phyloP scores from a whole-genome alignment of 2,888 invertebrate genomes.

The Cantharis lateralis region DNA sequence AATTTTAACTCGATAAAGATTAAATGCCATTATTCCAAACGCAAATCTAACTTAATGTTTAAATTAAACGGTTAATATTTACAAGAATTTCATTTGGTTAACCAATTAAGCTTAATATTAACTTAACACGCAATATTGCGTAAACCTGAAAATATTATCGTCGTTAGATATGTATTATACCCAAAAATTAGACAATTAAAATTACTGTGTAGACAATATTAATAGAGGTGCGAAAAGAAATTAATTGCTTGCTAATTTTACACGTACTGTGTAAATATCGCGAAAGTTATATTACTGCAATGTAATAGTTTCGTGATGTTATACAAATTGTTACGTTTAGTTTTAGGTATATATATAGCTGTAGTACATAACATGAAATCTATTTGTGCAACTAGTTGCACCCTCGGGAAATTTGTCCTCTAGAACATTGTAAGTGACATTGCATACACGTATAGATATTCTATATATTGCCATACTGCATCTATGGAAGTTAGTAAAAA shows the following conservation, averaged over 20 bases:
- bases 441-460: neutral
- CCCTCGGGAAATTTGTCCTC: neutral
- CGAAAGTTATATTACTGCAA: neutral
- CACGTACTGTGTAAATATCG: neutral
- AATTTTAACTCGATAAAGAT: neutral
- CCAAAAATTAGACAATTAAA: neutral
- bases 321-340: neutral
- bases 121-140: neutral
- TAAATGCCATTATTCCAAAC: neutral
- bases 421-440: neutral
- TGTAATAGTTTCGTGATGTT: neutral
- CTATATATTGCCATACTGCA: neutral
- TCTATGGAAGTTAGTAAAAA: neutral
- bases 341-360: neutral
- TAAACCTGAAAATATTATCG: neutral
- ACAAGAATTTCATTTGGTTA: neutral
- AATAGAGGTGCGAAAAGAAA: neutral
- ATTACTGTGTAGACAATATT: neutral
- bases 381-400: neutral
- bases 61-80: neutral
- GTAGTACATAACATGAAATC: neutral
- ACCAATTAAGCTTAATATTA: neutral
- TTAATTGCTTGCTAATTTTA: neutral
- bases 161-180: neutral
- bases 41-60: neutral